Conservation (phyloP, 92 coral and sea anemone species). For the Phenganax stokvisi region DNA sequence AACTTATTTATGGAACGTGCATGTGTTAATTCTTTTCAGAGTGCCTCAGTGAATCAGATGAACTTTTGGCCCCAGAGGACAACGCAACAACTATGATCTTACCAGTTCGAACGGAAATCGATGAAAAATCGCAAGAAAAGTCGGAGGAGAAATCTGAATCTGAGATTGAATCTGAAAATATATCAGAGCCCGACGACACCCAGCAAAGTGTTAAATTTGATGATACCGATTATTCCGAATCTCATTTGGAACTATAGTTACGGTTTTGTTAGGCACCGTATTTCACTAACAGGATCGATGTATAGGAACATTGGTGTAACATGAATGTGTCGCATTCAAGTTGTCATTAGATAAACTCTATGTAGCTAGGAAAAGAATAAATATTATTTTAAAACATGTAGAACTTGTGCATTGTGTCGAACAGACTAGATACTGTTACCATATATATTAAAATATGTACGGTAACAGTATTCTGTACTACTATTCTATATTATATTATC, state of each 20-base stretch:
- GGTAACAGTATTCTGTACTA: too few species aligned
- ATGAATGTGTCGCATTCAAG: too few species aligned
- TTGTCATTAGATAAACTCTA: too few species aligned
- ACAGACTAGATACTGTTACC: too few species aligned
- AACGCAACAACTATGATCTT: not conserved
- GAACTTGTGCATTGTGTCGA: too few species aligned
- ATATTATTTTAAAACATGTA: too few species aligned
- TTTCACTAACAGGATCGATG: not conserved
- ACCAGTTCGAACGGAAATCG: not conserved
- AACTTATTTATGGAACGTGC: not conserved
- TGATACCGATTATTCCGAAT: conserved; percentile 7
- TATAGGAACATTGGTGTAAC: not conserved
- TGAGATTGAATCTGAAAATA: not conserved
- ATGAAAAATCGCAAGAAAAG: not conserved
- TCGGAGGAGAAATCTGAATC: not conserved
- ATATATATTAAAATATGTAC: too few species aligned
- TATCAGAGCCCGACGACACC: too few species aligned
- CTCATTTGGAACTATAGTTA: conserved; percentile 7
- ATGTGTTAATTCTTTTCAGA: not conserved
- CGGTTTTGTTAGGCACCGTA: not conserved
- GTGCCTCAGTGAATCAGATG: conserved; percentile 28
- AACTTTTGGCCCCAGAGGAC: conserved; percentile 27
- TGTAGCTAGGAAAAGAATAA: too few species aligned
- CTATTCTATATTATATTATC: too few species aligned
- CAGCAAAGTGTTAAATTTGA: not conserved